Percentiles rank a stretch among this genome's conserved stretches.
phyloP scores from a whole-genome alignment of 64 coral and sea anemone genomes.

The Platygyra sinensis region DNA sequence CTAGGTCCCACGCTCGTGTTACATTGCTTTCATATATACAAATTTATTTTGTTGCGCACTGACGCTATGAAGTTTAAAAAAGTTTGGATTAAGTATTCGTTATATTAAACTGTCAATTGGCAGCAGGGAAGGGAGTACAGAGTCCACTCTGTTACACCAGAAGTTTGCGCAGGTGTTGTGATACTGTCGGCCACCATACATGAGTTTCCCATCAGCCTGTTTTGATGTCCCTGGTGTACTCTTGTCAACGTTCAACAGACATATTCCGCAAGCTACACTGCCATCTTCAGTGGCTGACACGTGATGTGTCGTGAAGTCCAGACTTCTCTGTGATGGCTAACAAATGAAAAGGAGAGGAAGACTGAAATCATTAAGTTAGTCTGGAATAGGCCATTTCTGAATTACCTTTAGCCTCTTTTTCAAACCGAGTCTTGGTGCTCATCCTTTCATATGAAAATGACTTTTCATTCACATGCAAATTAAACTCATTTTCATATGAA shows the following conservation, averaged over 20 bases:
- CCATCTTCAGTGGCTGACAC: conserved; percentile 73
- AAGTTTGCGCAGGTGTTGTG: conserved; percentile 96
- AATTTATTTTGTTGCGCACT: not conserved
- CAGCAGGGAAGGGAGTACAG: conserved; percentile 79
- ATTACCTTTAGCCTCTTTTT: too few relatives aligned
- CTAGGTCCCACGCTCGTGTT: too few relatives aligned
- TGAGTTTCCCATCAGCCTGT: conserved; percentile 49
- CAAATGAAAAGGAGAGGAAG: not conserved
- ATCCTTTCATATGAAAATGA: too few relatives aligned
- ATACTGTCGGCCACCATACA: conserved; percentile 80
- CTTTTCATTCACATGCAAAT: too few relatives aligned
- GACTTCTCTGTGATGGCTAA: conserved; percentile 44
- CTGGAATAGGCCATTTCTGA: too few relatives aligned
- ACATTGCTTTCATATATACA: too few relatives aligned
- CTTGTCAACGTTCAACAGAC: conserved; percentile 91
- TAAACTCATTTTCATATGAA: too few relatives aligned
- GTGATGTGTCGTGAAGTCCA: conserved; percentile 73
- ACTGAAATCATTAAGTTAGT: not conserved
- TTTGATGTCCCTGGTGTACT: conserved; percentile 21
- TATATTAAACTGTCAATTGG: conserved; percentile 87
- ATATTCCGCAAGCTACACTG: conserved; percentile 86
- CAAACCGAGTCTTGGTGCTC: too few relatives aligned
- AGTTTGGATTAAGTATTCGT: too few relatives aligned
- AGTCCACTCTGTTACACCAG: conserved; percentile 98
- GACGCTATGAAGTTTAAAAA: not conserved